phyloP scores from a whole-genome alignment of 2,113 vertebrate genomes.

The Phyllostomus hastatus region DNA sequence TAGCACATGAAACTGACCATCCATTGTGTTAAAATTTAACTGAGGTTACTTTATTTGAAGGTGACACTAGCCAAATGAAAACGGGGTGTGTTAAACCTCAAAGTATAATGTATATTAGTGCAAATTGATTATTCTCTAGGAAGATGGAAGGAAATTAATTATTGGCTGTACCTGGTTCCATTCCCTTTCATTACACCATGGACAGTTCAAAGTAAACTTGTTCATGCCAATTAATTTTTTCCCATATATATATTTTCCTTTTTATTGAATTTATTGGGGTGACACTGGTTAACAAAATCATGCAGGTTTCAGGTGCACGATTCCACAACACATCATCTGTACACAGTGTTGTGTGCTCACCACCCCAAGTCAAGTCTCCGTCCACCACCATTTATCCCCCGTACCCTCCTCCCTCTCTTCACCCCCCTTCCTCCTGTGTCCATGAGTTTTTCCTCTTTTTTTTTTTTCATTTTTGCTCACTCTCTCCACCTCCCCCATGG shows the following conservation, averaged over 20 bases:
- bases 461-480: background rate
- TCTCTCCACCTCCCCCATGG: background rate
- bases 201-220: constrained; percentile 14
- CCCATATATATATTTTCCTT: background rate
- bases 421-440: background rate
- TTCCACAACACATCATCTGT: background rate
- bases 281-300: background rate
- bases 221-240: background rate
- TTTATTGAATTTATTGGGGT: background rate
- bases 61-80: background rate
- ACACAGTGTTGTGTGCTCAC: background rate
- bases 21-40: constrained; percentile 33
- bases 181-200: background rate
- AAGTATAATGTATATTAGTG: background rate
- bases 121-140: background rate
- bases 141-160: constrained; percentile 33
- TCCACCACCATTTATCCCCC: background rate
- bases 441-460: background rate
- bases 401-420: background rate
- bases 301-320: background rate
- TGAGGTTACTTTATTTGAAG: constrained; percentile 10
- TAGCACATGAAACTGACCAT: background rate
- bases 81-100: background rate
- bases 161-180: background rate
- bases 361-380: background rate